Evolutionary conservation across 2,888 invertebrate genomes (phyloP), one percentile per base, ranked within the genome.

Genomic region (Euzophera pinguis): DNA sequence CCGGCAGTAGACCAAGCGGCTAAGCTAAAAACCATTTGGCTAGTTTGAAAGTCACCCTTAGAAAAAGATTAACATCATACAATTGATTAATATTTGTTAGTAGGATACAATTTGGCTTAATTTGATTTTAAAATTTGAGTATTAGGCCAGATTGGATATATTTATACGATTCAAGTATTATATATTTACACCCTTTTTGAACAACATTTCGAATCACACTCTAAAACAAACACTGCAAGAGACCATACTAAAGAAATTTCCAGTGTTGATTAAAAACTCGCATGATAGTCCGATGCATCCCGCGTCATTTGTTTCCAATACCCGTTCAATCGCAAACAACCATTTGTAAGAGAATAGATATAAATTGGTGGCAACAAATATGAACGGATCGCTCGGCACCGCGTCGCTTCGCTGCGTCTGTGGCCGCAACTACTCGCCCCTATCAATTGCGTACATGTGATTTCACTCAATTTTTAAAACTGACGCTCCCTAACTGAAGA

Each of bases 381-480:
- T 79, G 81, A 78, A 70, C 72, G 70, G 75, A 68, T 75, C 67
- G 71, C 66, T 73, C 73, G 65, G 69, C 73, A 69, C 65, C 67
- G 71, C 62, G 57, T 65, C 67, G 70, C 65, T 61, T 63, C 64
- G 66, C 57, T 67, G 69, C 61, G 65, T 67, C 64, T 61, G 58
- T 57, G 51, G 59, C 67, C 66, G 62, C 67, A 68, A 69, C 64
- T 66, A 65, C 70, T 65, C 65, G 72, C 78, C 82, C 22, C 84
- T 81, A 86, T 87, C 87, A 85, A 88, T 87, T 75, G 74, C 78
- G 71, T 82, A 81, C 87, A 86, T 82, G 84, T 78, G 81, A 87
- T 86, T 89, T 87, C 89, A 84, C 84, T 86, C 87, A 81, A 86
- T 88, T 87, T 89, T 89, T 88, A 84, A 87, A 87, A 84, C 79